Conservation (phyloP, 2,888 invertebrate genomes). For the Eupithecia tripunctaria region DNA sequence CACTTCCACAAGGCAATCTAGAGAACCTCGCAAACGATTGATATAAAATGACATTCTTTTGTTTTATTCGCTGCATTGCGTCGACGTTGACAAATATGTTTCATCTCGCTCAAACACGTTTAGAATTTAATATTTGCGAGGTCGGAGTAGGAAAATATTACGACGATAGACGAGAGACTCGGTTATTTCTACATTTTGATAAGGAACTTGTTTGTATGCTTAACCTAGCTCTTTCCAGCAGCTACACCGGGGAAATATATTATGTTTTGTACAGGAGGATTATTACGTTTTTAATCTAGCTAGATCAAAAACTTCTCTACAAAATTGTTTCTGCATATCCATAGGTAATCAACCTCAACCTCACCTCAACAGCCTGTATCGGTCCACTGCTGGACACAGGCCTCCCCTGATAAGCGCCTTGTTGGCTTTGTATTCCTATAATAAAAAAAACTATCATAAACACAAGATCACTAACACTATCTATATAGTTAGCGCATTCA, state of each 20-base stretch:
- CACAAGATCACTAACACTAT: too few relatives aligned
- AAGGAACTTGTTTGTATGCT: background rate
- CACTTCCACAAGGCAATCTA: slow-evolving; percentile 1
- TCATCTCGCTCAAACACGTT: slow-evolving; percentile 28
- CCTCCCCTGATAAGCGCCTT: too few relatives aligned
- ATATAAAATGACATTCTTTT: slow-evolving; percentile 18
- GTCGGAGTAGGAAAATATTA: slow-evolving; percentile 17
- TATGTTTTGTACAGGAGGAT: background rate
- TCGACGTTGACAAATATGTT: slow-evolving; percentile 37
- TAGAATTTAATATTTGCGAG: slow-evolving; percentile 30
- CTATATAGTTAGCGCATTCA: too few relatives aligned
- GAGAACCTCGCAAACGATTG: background rate
- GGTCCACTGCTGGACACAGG: too few relatives aligned
- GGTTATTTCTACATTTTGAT: background rate
- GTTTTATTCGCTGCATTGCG: slow-evolving; percentile 27
- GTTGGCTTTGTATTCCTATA: too few relatives aligned
- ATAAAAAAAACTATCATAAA: too few relatives aligned
- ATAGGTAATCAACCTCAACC: too few relatives aligned
- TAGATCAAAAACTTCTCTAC: background rate
- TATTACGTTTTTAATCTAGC: background rate
- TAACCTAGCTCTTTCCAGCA: background rate
- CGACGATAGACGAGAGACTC: background rate
- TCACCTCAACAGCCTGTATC: too few relatives aligned
- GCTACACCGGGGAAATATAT: background rate
- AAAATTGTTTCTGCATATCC: background rate